Evolutionary conservation across 2,113 vertebrate genomes (phyloP).

Genomic region (Thalassarche chlororhynchos): DNA sequence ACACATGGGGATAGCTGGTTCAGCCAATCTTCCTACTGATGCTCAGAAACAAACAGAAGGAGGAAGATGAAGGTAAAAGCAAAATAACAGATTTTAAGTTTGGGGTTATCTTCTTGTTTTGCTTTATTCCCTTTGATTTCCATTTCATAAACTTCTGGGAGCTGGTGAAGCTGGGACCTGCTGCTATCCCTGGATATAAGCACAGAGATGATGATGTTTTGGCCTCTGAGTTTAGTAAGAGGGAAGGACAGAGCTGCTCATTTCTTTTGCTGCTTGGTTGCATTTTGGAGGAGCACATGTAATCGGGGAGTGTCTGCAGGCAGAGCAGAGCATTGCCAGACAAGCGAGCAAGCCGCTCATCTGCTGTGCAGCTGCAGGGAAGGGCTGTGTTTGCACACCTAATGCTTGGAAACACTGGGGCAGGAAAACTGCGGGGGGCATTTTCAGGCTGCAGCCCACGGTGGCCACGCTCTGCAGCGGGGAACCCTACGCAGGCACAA

Average conservation of each 20-base stretch:
- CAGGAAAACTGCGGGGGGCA: not conserved
- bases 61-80: not conserved
- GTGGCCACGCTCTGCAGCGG: rapidly evolving
- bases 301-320: not conserved
- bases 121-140: not conserved
- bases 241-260: not conserved
- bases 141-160: not conserved
- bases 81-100: not conserved
- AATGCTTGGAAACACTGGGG: not conserved
- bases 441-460: not conserved
- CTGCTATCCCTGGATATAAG: not conserved
- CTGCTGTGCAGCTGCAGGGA: not conserved
- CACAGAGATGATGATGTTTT: not conserved
- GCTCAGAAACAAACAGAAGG: not conserved
- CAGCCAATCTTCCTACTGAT: not conserved
- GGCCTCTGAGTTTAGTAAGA: not conserved
- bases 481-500: rapidly evolving
- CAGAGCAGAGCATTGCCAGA: not conserved
- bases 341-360: not conserved
- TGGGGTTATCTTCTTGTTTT: not conserved
- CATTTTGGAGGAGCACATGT: not conserved
- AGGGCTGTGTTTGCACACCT: not conserved
- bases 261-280: not conserved
- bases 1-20: not conserved
- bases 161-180: not conserved